Evolutionary conservation across 2,797 vertebrate species (phyloP), one percentile per base, ranked within the genome.

Genomic region (Anguilla anguilla): DNA sequence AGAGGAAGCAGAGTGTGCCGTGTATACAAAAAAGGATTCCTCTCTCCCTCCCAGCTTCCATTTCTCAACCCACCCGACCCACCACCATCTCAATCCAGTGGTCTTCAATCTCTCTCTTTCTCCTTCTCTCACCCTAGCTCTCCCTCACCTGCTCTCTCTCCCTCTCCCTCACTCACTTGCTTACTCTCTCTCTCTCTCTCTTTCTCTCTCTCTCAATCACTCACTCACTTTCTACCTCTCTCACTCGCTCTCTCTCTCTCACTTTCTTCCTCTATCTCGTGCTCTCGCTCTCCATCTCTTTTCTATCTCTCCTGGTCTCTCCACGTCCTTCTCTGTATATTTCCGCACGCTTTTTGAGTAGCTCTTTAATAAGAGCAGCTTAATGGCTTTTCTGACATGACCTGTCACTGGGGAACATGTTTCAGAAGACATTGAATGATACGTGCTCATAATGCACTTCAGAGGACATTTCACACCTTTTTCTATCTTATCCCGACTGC

Each of bases 241-340:
- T 46, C n/a, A 59, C 46, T n/a, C 43, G 39, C 74, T 35, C n/a
- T 77, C 72, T 35, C 31, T 43, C 39, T 43, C 39, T 43, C 39
- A 43, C 22, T 49, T 57, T n/a, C 28, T 43, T 85, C 85, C 86
- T 83, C 59, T 59, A 87, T 89, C 92, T 85, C 87, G 39, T 43
- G 39, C 15, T 83, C 86, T 88, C 90, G 87, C 92, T 90, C 91
- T 17, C 17, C 91, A 87, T 91, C 59, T 22, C 59, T 61, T 22
- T 61, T 61, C 59, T 25, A 13, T 61, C 59, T 61, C 59, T 17
- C 59, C 17, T 19, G 11, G 6, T 15, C 64, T 92, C 92, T 91
- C 87, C 89, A 82, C 89, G 84, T 89, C 91, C 90, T 91, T 88
- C 87, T 89, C 91, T 25, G 22, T 92, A 93, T 88, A 59, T 28